Evolutionary conservation across 92 coral and sea anemone species (phyloP).

Genomic region (Epizoanthus rinbou): DNA sequence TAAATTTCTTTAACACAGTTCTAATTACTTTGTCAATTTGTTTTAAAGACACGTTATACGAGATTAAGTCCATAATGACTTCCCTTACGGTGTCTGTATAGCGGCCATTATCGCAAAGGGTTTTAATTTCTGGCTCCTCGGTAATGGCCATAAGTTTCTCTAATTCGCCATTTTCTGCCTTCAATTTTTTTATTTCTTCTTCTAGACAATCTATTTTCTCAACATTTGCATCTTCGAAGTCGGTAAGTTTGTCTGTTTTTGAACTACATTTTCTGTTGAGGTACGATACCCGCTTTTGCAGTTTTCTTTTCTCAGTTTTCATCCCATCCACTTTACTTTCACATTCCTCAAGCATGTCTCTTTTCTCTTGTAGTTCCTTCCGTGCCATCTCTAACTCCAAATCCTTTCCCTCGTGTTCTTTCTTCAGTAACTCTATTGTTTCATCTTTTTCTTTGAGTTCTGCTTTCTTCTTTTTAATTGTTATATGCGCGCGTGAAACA

Average conservation of each 20-base stretch:
- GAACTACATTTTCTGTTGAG: slow-evolving; percentile 20
- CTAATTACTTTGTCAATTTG: neutral
- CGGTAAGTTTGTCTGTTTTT: slow-evolving; percentile 13
- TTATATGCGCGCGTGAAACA: slow-evolving; percentile 5
- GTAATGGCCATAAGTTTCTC: slow-evolving; percentile 13
- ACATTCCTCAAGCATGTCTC: slow-evolving; percentile 14
- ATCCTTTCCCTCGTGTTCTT: slow-evolving; percentile 18
- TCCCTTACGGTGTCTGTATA: neutral
- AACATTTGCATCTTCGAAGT: slow-evolving; percentile 7
- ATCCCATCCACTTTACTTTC: slow-evolving; percentile 19
- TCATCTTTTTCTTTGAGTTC: slow-evolving; percentile 4
- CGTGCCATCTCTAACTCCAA: slow-evolving; percentile 23
- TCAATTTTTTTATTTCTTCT: slow-evolving; percentile 2
- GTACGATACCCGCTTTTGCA: slow-evolving; percentile 14
- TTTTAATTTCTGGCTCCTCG: slow-evolving; percentile 10
- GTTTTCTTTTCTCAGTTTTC: slow-evolving; percentile 31
- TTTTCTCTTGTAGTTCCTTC: slow-evolving; percentile 6
- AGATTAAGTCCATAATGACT: slow-evolving; percentile 15
- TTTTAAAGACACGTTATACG: slow-evolving; percentile 5
- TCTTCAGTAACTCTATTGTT: slow-evolving; percentile 21
- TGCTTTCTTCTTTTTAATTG: slow-evolving; percentile 10
- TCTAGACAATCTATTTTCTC: slow-evolving; percentile 16
- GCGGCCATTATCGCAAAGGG: slow-evolving; percentile 1
- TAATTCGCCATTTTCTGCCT: slow-evolving; percentile 18
- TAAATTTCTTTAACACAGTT: neutral